Base-by-base conservation (phyloP, 2,797 vertebrate species). In the Pygocentrus nattereri region DNA sequence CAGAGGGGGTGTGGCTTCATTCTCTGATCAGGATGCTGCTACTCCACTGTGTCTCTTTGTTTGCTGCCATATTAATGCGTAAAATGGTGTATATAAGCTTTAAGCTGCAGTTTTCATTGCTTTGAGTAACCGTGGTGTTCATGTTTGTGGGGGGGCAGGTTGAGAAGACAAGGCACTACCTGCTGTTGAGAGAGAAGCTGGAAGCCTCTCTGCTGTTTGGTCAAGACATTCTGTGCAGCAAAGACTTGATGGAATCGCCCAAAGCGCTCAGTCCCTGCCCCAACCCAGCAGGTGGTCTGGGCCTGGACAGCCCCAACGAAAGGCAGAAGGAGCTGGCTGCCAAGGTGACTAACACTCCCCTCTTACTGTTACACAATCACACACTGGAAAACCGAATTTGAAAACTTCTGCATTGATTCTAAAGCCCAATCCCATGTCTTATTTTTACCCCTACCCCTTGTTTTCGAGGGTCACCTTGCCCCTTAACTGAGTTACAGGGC, bases 261-360 rank as follows among this genome's bases (percentile, higher is more conserved):
- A 84, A 95, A 94, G 96, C 96, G 69, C 90, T 90, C 1, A 79
- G 91, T 76, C 91, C 94, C 0, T 93, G 93, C 68, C 91, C 91
- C 34, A 94, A 91, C 0, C 95, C 96, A 5, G 85, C 91, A 82
- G 92, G 90, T 78, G 91, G 89, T 16, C 93, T 94, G 0, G 90
- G 92, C 64, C 92, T 90, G 0, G 95, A 97, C 67, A 93, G 93
- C 50, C 96, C 97, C 90, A 98, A 90, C 0, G 96, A 98, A 93
- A 95, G 98, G 88, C 98, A 99, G 93, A 96, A 96, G 90, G 97
- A 99, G 91, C 95, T 99, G 94, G 98, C 98, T 2, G 96, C 97
- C 87, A 99, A 99, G 97, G 98, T 99, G 93, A 85, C 31, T 16
- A 12, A 13, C 4, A 27, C 13, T 58, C 56, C 11, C 27, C 6